Base-by-base conservation (phyloP, 2,888 invertebrate genomes). In the Protonemura montana region DNA sequence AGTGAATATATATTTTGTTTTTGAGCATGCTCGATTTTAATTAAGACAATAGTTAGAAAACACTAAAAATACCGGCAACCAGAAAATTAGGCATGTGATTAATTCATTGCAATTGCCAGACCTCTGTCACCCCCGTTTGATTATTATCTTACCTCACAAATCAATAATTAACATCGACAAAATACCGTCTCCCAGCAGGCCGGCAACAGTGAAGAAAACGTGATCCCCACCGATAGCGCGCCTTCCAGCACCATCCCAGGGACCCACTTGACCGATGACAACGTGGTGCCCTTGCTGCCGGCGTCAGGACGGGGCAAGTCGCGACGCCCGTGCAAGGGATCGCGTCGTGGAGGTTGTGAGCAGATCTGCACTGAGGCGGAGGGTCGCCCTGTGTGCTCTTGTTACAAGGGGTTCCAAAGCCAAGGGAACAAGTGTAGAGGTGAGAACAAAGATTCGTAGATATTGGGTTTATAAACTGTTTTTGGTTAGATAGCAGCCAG, bases 391-490 rank as follows among this genome's bases (percentile, higher is more conserved):
- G 76, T 84, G 16, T 88, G 88, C 41, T 83, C 86, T 27, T 88
- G 88, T 76, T 87, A 86, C 82, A 78, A 83, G 42, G 88, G 88
- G 1, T 88, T 87, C 85, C 42, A 28, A 6, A 29, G 77, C 16
- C 59, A 86, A 25, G 85, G 78, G 13, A 77, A 81, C 10, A 29
- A 26, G 26, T 88, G 88, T 28, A n/a, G 27, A 10, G 88, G 88
- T 88, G 81, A 7, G 85, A 35, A 6, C 5, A 10, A 35, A 10
- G 10, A n/a, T n/a, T n/a, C n/a, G n/a, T n/a, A n/a, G n/a, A n/a
- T n/a, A n/a, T n/a, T n/a, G n/a, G n/a, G n/a, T n/a, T n/a, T n/a
- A n/a, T n/a, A n/a, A n/a, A n/a, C n/a, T n/a, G n/a, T n/a, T n/a
- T n/a, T n/a, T n/a, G n/a, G n/a, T n/a, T n/a, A n/a, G n/a, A n/a